Evolutionary conservation across 2,797 vertebrate species (phyloP), one percentile per base, ranked within the genome.

Genomic region (Pangasius krempfi): DNA sequence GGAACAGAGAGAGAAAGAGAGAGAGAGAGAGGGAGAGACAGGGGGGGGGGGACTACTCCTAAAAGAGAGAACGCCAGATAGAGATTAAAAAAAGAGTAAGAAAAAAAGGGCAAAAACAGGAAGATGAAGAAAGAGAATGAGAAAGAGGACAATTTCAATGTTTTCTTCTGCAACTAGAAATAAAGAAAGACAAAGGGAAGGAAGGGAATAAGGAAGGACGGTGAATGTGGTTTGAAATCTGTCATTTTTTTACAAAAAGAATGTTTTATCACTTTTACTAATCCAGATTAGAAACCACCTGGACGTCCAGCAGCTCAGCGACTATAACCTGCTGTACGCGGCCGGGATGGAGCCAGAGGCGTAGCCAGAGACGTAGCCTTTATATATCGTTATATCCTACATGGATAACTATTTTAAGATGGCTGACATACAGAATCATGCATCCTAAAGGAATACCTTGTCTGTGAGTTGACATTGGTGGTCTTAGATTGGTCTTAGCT

Each of bases 1-100:
- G n/a, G 76, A 44, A 73, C 18, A 73, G 44, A 22, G 4, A 27
- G 40, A 25, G 18, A 70, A 10, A 22, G n/a, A 18, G 66, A 33
- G 66, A 68, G 30, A 90, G 91, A 91, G 87, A 9, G 88, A 93
- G 91, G n/a, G n/a, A 91, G 47, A 85, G 50, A 13, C 9, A 70
- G 44, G 12, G 27, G 4, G 5, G 12, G 72, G 25, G 5, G 40
- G 72, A 75, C 40, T 72, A 40, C 1, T 72, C 3, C 30, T 72
- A 18, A 76, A 14, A 33, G 13, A 54, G 44, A 78, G 75, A 79
- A 2, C 20, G 10, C 14, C 9, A 52, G 47, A 78, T 27, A 79
- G 27, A n/a, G 75, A 54, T 13, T 1, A 33, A 20, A 58, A 58
- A 12, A 20, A 10, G 8, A 56, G 27, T 7, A 22, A 14, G 8